Percentiles rank a stretch among this genome's conserved stretches.
These are phyloP conservation scores for Conops quadrifasciatus DNA, from an alignment of 2,888 invertebrate species.

Conservation along the genomic window DNA sequence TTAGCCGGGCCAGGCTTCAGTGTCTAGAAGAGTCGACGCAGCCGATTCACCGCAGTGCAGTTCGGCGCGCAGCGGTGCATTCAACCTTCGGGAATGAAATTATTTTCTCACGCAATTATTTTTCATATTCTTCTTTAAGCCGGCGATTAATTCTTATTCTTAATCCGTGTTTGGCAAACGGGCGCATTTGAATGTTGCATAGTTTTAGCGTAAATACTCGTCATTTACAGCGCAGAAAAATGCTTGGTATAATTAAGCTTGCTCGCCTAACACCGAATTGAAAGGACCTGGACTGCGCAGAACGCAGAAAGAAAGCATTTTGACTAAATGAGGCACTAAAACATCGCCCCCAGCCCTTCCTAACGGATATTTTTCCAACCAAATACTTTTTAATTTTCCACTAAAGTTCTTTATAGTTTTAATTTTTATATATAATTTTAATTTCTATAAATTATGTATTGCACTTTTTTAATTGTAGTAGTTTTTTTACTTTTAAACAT, in stretches of 20 bases:
- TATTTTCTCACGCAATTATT: constrained; percentile 48
- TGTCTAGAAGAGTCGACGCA: not conserved
- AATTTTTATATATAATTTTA: too few relatives aligned
- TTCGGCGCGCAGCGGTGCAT: not conserved
- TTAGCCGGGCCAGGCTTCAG: constrained; percentile 1
- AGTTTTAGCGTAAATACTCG: constrained; percentile 9
- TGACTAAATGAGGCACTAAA: too few relatives aligned
- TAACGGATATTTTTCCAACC: too few relatives aligned
- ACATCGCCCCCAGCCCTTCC: too few relatives aligned
- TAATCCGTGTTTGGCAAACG: constrained; percentile 38
- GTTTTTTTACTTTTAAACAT: too few relatives aligned
- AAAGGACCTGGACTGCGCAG: too few relatives aligned
- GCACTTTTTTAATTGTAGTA: too few relatives aligned
- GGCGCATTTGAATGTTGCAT: constrained; percentile 1
- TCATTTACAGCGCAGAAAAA: not conserved
- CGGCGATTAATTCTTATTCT: constrained; percentile 47
- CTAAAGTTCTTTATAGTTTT: too few relatives aligned
- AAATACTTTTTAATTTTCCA: too few relatives aligned
- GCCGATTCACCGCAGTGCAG: not conserved
- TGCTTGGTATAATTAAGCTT: not conserved
- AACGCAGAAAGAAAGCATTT: too few relatives aligned
- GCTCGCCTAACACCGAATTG: too few relatives aligned
- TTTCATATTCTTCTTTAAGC: constrained; percentile 46
- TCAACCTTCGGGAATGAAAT: constrained; percentile 37
- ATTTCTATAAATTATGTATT: too few relatives aligned